phyloP scores from a whole-genome alignment of 2,888 invertebrate genomes.

The Meandrusa payeni region DNA sequence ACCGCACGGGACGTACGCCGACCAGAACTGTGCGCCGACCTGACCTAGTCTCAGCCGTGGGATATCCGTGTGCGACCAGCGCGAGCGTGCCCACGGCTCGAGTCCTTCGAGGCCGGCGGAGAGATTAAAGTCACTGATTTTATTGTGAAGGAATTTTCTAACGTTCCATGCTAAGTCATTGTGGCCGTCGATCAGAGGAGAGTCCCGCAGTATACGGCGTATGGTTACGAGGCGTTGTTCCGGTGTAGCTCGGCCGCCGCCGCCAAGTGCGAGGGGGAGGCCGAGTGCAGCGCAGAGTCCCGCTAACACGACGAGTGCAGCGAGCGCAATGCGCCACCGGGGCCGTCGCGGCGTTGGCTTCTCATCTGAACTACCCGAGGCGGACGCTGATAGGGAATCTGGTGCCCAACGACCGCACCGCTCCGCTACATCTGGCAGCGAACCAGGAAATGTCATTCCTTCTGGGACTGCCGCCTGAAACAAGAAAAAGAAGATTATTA shows the following conservation, averaged over 20 bases:
- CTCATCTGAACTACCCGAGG: constrained; percentile 74
- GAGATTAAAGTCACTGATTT: constrained; percentile 84
- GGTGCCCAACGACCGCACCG: constrained; percentile 77
- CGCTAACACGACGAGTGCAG: constrained; percentile 80
- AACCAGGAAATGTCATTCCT: constrained; percentile 75
- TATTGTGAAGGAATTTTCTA: constrained; percentile 92
- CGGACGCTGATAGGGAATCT: constrained; percentile 71
- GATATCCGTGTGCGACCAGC: constrained; percentile 97
- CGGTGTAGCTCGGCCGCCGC: constrained; percentile 73
- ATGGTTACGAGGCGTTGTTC: constrained; percentile 84
- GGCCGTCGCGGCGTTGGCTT: constrained; percentile 76
- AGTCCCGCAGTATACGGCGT: constrained; percentile 83
- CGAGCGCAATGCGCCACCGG: constrained; percentile 79
- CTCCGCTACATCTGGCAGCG: constrained; percentile 76
- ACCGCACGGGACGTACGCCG: constrained; percentile 92
- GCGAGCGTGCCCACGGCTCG: constrained; percentile 91
- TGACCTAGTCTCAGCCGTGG: constrained; percentile 90
- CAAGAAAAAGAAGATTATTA: constrained; percentile 32
- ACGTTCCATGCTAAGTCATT: constrained; percentile 95
- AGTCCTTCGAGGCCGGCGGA: constrained; percentile 83
- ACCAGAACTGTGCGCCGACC: constrained; percentile 96
- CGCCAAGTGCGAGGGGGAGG: constrained; percentile 77
- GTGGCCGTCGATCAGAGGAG: constrained; percentile 89
- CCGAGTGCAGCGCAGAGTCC: constrained; percentile 81
- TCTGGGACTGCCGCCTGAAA: constrained; percentile 75